Evolutionary conservation across 2,888 invertebrate species (phyloP).

Genomic region (Netelia inedita): DNA sequence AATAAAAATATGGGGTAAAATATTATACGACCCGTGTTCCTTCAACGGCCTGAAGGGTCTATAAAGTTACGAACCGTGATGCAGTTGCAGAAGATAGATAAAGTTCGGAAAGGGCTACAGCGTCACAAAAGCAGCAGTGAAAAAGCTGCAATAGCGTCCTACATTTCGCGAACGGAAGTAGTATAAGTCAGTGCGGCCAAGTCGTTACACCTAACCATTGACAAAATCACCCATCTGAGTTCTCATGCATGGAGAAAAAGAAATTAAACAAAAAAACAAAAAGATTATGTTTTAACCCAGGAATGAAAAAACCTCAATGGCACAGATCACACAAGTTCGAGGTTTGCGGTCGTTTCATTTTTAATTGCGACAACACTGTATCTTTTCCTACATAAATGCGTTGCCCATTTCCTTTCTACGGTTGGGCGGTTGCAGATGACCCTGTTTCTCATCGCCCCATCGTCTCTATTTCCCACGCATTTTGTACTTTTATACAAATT

Average conservation of each 20-base stretch:
- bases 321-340: background rate
- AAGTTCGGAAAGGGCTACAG: background rate
- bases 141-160: background rate
- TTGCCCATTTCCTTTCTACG: conserved; percentile 15
- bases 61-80: background rate
- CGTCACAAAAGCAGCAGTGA: background rate
- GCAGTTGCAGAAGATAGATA: background rate
- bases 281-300: conserved; percentile 27
- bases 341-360: background rate
- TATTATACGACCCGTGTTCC: background rate
- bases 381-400: conserved; percentile 24
- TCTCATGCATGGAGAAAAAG: background rate
- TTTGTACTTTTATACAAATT: background rate
- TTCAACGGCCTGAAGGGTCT: background rate
- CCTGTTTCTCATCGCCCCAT: conserved; percentile 19
- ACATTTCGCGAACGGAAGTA: background rate
- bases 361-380: conserved; percentile 11
- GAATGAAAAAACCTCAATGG: conserved; percentile 17
- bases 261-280: background rate
- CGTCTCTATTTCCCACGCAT: conserved; percentile 7
- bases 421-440: conserved; percentile 1
- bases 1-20: background rate
- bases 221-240: background rate
- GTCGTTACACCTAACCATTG: background rate
- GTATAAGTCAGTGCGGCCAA: background rate